Evolutionary conservation across 2,888 invertebrate species (phyloP).

Genomic region (Poecilobothrus nobilitatus): DNA sequence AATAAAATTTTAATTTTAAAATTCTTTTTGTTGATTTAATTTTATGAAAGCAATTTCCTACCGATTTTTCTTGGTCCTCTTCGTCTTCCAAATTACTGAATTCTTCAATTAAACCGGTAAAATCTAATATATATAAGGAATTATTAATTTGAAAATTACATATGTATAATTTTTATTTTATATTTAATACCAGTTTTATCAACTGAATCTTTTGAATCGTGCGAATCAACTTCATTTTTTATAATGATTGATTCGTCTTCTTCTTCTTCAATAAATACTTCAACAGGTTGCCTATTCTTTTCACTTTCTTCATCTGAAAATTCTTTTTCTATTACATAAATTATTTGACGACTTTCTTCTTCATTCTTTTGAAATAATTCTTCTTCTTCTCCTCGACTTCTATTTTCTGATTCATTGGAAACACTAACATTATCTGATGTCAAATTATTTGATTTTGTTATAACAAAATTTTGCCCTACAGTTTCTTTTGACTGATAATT

Average conservation of each 20-base stretch:
- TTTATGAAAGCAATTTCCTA: not conserved
- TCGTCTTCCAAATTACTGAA: not conserved
- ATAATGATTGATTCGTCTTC: constrained; percentile 1
- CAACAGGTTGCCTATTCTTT: not conserved
- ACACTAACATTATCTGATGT: too few relatives aligned
- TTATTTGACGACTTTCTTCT: constrained; percentile 18
- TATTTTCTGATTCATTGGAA: too few relatives aligned
- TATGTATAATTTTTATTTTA: too few relatives aligned
- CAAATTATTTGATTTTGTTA: constrained; percentile 21
- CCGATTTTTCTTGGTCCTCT: not conserved
- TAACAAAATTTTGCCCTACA: not conserved
- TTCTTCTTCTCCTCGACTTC: constrained; percentile 23
- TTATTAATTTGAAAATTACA: too few relatives aligned
- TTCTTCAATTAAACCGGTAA: not conserved
- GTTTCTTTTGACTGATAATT: not conserved
- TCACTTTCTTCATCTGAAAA: constrained; percentile 14
- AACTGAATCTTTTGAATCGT: not conserved
- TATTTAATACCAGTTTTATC: not conserved
- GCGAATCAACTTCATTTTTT: not conserved
- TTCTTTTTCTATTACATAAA: constrained; percentile 20
- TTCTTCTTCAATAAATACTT: constrained; percentile 9
- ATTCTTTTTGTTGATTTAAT: too few relatives aligned
- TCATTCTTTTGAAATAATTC: constrained; percentile 30
- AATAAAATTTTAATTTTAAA: too few relatives aligned
- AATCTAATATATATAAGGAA: too few relatives aligned